Base-by-base conservation (phyloP, 2,797 vertebrate species). In the Monodelphis domestica region DNA sequence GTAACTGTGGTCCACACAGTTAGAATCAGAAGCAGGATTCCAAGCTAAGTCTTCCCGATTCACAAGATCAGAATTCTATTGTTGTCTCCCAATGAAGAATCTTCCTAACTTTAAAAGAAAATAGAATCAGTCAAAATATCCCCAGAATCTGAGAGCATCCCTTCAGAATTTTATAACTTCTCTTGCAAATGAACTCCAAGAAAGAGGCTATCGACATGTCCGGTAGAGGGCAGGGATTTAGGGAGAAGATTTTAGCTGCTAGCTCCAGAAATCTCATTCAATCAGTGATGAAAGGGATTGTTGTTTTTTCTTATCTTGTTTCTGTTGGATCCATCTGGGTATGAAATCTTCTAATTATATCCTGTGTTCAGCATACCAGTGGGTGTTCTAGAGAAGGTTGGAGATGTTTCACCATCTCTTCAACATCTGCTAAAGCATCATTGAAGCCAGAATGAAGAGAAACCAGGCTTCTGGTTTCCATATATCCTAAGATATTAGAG, bases 311-410 rank as follows among this genome's bases (percentile, higher is more conserved):
- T 50, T 30, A 51, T 50, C 63, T 78, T 45, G 38, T 84, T 84
- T 88, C 87, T 88, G 87, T 33, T 7, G 29, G 87, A 88, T 88
- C 50, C 87, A 53, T 88, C 29, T 88, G 53, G 28, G 51, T 53
- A 52, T 21, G 15, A 88, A 88, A 88, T 88, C 51, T 53, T 88
- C 87, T 88, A 88, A 88, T 88, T 53, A 88, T 88, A 88, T 88
- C 30, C 51, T 53, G 30, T n/a, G 12, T 88, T 88, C 51, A 52
- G 87, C 1, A 50, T 38, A 84, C 38, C 21, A 53, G 50, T 88
- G 87, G 50, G 87, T 88, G 50, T 88, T 88, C 53, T 88, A 87
- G 87, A 88, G 53, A 88, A 53, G 87, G 30, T 53, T 38, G 12
- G 87, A 53, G 87, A 88, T 53, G 53, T 88, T 88, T 53, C 87